Evolutionary conservation across 2,888 invertebrate species (phyloP), one percentile per base, ranked within the genome.

Genomic region (Exocentrus adspersus): DNA sequence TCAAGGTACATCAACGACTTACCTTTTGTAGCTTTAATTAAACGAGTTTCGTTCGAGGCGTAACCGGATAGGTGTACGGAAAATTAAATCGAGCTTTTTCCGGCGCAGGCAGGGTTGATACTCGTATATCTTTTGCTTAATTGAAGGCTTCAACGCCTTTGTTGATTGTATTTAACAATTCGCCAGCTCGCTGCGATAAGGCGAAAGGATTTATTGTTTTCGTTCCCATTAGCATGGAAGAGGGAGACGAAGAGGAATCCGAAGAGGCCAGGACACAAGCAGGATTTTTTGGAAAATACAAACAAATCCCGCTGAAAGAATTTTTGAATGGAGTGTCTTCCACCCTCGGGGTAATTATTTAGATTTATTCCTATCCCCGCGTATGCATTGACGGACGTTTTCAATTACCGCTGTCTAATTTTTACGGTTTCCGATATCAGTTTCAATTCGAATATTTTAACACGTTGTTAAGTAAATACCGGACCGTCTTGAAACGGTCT

Each of bases 271-370:
- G n/a, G n/a, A n/a, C n/a, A n/a, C n/a, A n/a, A 16, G n/a, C n/a
- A n/a, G n/a, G 41, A 42, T 24, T 42, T 54, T 20, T 45, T 54
- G 54, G 17, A 28, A 21, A 7, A 21, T 14, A 7, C 16, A 12
- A 19, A 54, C 12, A 20, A 54, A 17, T 24, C 7, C 42, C 41
- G 12, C 42, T 20, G 43, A 43, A 28, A 54, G 24, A 54, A 43
- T 54, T 54, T 14, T 30, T 54, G 42, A 54, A 42, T 54, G 42
- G 20, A 10, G 19, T 28, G n/a, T 42, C 24, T 54, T 12, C 42
- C 30, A 6, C 10, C n/a, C n/a, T n/a, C n/a, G n/a, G n/a, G n/a
- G n/a, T 43, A 43, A 43, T 43, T 43, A 43, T 43, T 43, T 43
- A 43, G 43, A 43, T 43, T 43, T 43, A 43, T 43, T 43, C 43